Base-by-base conservation (phyloP, 2,113 vertebrate species). In the Emberiza fucata region DNA sequence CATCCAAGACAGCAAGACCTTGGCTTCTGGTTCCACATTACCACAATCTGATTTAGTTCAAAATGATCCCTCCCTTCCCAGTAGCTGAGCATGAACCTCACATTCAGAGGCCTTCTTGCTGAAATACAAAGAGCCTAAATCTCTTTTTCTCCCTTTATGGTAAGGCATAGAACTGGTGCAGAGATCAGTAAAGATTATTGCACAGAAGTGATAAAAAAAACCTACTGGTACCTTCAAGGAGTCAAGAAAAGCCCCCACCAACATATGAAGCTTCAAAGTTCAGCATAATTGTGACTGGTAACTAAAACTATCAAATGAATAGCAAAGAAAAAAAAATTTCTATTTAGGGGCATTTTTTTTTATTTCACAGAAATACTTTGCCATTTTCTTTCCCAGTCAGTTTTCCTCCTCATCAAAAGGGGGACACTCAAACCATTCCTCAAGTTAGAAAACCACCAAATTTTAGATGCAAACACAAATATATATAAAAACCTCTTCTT, bases 401-500 rank as follows among this genome's bases (percentile, higher is more conserved):
- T 37, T 72, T 66, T 86, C 20, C 39, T 72, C 27, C 53, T 59
- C 54, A 18, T 51, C 45, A 60, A 40, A 91, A 77, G 17, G 3
- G 3, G 4, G 12, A 47, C 66, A 76, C 1, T 31, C 31, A 61
- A 37, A 25, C 9, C 29, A 28, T 24, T 59, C 4, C 22, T 44
- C 7, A n/a, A 45, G 19, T 19, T 42, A 40, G 27, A 42, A 83
- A 85, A 45, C 3, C 2, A 47, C 1, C 3, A 16, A 40, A 50
- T 27, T 56, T 69, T 22, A 76, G 86, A 50, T 50, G 3, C 4
- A 72, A 64, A 71, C 3, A 35, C 51, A 77, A 60, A 5, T 2
- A 2, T 6, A 24, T 11, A 2, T 33, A 15, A 45, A 40, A 20
- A 1, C 1, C 3, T 5, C 4, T 8, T 3, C 8, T 15, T 5